phyloP scores from a whole-genome alignment of 2,888 invertebrate species.

The Escarpia spicata region DNA sequence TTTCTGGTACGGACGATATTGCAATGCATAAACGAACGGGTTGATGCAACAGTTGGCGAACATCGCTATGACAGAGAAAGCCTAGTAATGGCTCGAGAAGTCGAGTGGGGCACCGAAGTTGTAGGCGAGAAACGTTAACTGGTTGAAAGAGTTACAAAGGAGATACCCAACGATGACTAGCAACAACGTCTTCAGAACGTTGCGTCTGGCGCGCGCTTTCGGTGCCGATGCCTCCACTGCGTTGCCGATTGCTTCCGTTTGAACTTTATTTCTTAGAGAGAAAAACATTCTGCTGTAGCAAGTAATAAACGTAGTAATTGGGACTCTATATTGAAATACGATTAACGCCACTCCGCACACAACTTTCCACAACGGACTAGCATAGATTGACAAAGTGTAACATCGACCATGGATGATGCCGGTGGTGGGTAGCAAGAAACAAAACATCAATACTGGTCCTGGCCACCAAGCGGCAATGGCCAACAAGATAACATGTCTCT shows the following conservation, averaged over 20 bases:
- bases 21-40: background rate
- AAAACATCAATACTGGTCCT: constrained; percentile 25
- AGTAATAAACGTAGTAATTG: background rate
- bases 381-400: background rate
- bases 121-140: background rate
- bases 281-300: background rate
- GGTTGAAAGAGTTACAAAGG: background rate
- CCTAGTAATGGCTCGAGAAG: background rate
- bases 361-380: background rate
- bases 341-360: background rate
- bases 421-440: constrained; percentile 27
- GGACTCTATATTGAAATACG: background rate
- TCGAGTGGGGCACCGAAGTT: background rate
- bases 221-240: background rate
- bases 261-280: background rate
- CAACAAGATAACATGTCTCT: background rate
- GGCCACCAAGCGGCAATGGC: constrained; percentile 28
- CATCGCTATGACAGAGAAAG: background rate
- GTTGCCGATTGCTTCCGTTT: background rate
- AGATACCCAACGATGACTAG: background rate
- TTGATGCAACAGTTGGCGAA: background rate
- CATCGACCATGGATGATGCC: background rate
- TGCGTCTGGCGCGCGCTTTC: background rate
- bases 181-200: background rate
- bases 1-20: background rate